Evolutionary conservation across 92 coral and sea anemone species (phyloP).

Genomic region (Siderastrea radians): DNA sequence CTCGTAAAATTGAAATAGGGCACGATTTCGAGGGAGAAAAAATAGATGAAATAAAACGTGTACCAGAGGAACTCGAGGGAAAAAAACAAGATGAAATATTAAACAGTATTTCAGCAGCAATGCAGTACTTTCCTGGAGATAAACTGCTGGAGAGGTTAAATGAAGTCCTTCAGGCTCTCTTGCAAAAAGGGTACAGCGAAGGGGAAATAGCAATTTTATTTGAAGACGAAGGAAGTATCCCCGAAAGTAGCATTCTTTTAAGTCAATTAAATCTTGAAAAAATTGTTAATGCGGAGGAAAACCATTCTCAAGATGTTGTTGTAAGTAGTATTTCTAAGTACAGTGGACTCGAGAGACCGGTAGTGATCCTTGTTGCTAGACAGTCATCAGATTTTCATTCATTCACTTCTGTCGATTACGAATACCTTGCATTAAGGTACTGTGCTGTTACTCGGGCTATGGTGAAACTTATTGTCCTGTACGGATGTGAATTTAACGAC

Average conservation of each 20-base stretch:
- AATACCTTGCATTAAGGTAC: not conserved
- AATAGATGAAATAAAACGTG: not conserved
- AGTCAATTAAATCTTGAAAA: not conserved
- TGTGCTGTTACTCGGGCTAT: slow-evolving; percentile 39
- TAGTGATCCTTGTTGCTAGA: slow-evolving; percentile 25
- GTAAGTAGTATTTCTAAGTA: slow-evolving; percentile 22
- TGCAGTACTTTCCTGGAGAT: not conserved
- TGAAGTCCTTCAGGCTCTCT: not conserved
- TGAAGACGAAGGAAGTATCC: not conserved
- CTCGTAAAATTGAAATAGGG: not conserved
- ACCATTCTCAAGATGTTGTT: not conserved
- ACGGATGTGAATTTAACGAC: too few species aligned
- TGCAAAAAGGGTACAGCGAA: not conserved
- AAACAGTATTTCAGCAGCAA: too few species aligned
- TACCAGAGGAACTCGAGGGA: too few species aligned
- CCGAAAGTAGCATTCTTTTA: too few species aligned
- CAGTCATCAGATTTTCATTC: too few species aligned
- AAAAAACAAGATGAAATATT: too few species aligned
- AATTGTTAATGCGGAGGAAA: slow-evolving; percentile 1
- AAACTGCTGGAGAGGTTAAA: not conserved
- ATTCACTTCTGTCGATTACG: too few species aligned
- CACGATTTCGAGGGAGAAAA: not conserved
- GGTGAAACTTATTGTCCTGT: not conserved
- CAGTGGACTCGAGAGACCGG: slow-evolving; percentile 40
- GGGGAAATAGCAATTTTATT: slow-evolving; percentile 10